A percentile compares a stretch with the other conserved stretches of the same genome.
These are phyloP conservation scores for Elanus axillaris DNA, from an alignment of 2,113 vertebrate genomes.

Conservation along the genomic window DNA sequence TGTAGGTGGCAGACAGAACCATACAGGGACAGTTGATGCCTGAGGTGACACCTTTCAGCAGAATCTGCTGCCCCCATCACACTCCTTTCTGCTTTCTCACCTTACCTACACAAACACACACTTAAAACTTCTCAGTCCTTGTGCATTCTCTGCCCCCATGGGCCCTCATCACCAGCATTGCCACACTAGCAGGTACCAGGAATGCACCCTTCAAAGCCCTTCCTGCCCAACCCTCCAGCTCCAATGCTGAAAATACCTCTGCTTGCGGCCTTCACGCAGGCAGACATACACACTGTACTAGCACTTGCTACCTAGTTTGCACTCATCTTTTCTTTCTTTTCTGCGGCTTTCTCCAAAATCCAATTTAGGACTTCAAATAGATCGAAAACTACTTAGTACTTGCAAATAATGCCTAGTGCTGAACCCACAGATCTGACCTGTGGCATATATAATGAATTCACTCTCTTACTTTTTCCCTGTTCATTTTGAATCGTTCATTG, in stretches of 20 bases:
- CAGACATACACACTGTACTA: rapidly evolving
- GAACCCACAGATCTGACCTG: not conserved
- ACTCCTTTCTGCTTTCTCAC: not conserved
- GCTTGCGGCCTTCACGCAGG: not conserved
- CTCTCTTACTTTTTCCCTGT: not conserved
- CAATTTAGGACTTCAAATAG: not conserved
- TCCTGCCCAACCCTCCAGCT: not conserved
- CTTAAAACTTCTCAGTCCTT: not conserved
- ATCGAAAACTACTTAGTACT: not conserved
- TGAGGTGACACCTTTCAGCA: not conserved
- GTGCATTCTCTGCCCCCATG: not conserved
- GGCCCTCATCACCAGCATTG: not conserved
- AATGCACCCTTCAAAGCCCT: not conserved
- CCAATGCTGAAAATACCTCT: not conserved
- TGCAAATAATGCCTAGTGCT: not conserved
- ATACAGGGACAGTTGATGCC: not conserved
- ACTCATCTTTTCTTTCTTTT: not conserved
- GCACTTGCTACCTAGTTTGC: not conserved
- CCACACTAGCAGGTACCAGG: not conserved
- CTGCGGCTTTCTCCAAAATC: not conserved
- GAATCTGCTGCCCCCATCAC: not conserved
- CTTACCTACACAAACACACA: not conserved
- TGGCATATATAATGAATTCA: rapidly evolving
- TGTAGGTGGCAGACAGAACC: not conserved
- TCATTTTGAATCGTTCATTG: not conserved